These are phyloP conservation scores for Macropodus opercularis DNA, from an alignment of 2,797 vertebrate species.

Conservation along the genomic window DNA sequence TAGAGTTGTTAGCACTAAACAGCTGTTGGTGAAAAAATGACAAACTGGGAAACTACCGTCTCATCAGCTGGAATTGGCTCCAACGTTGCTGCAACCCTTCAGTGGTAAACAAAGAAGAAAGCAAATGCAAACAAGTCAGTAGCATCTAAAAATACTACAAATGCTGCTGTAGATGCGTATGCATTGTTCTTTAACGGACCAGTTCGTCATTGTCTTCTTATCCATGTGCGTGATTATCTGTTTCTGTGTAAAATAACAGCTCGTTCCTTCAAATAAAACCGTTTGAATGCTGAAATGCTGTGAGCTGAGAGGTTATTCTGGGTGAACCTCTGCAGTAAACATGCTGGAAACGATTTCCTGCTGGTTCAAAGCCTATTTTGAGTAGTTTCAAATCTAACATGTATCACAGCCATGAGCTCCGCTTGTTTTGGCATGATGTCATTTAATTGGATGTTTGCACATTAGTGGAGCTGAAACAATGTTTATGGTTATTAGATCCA, in stretches of 20 bases:
- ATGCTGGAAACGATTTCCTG: slow-evolving; percentile 13
- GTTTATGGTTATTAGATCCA: neutral
- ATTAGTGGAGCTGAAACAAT: slow-evolving; percentile 1
- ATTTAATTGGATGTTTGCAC: slow-evolving; percentile 4
- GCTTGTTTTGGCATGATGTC: slow-evolving; percentile 26
- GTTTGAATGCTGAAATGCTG: neutral
- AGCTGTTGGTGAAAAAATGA: too few relatives aligned
- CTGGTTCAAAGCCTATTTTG: neutral
- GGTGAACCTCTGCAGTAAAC: slow-evolving; percentile 5
- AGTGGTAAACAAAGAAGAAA: too few relatives aligned
- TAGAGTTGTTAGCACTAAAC: too few relatives aligned
- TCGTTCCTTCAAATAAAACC: neutral
- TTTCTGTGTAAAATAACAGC: slow-evolving; percentile 1
- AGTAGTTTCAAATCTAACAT: slow-evolving; percentile 12
- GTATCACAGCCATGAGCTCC: slow-evolving; percentile 21
- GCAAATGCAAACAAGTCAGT: too few relatives aligned
- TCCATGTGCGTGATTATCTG: slow-evolving; percentile 1
- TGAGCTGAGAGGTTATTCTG: neutral
- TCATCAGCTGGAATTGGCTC: too few relatives aligned
- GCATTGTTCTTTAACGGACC: neutral
- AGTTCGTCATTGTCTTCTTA: slow-evolving; percentile 6
- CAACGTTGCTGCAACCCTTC: too few relatives aligned
- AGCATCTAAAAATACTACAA: too few relatives aligned
- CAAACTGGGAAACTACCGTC: too few relatives aligned
- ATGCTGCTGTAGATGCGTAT: neutral